Percentiles rank a stretch among this genome's conserved stretches.
These are phyloP conservation scores for Cossypha heuglini DNA, from an alignment of 2,797 vertebrate genomes.

Conservation along the genomic window DNA sequence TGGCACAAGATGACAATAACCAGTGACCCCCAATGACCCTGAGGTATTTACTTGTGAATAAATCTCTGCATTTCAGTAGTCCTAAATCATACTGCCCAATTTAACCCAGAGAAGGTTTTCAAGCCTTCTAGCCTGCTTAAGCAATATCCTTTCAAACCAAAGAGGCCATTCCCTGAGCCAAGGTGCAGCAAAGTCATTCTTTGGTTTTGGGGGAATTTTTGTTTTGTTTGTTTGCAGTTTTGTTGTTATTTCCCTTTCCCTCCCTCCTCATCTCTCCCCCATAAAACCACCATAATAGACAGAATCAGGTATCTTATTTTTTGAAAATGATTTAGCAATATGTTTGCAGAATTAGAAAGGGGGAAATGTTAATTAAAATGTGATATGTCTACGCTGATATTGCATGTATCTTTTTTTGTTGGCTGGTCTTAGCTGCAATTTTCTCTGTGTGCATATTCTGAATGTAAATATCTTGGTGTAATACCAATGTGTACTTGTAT, in stretches of 20 bases:
- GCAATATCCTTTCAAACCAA: neutral
- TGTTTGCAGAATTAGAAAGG: neutral
- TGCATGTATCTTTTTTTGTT: neutral
- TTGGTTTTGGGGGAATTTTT: neutral
- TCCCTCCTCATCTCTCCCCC: fast-evolving
- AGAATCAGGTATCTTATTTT: neutral
- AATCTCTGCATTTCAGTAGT: neutral
- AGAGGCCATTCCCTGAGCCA: neutral
- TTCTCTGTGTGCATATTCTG: neutral
- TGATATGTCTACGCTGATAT: neutral
- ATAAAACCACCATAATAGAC: neutral
- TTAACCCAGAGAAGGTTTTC: neutral
- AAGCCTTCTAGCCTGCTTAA: neutral
- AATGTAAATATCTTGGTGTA: neutral
- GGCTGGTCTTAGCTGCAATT: neutral
- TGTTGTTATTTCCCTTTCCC: neutral
- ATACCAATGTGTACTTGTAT: neutral
- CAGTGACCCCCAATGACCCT: neutral
- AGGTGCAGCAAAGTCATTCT: neutral
- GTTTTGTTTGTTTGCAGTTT: neutral
- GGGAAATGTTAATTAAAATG: neutral
- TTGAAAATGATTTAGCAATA: neutral
- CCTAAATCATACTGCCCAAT: neutral
- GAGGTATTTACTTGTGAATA: neutral
- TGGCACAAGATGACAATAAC: neutral